phyloP scores from a whole-genome alignment of 2,888 invertebrate genomes.

The Polyploca ridens region DNA sequence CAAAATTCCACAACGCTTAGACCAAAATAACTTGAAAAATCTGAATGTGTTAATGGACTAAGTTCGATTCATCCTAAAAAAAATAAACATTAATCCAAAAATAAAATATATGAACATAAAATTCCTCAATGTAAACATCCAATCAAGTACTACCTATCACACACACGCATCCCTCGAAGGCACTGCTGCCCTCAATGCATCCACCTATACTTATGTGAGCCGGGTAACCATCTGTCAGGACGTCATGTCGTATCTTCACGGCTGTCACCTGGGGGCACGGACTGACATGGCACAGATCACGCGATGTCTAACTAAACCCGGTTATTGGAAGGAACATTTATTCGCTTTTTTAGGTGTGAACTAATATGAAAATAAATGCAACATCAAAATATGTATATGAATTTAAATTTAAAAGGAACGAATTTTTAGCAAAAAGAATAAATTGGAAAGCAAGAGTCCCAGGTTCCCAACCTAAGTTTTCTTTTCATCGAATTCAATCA shows the following conservation, averaged over 20 bases:
- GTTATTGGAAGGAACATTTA: constrained; percentile 23
- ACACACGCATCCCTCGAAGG: constrained; percentile 2
- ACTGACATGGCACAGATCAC: constrained; percentile 21
- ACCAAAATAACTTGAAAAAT: background rate
- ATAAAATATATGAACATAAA: background rate
- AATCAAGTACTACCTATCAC: constrained; percentile 7
- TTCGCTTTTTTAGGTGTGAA: background rate
- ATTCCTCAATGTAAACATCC: background rate
- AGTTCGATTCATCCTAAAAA: too few species aligned
- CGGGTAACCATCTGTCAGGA: constrained; percentile 32
- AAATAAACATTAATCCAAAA: too few species aligned
- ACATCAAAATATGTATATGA: background rate
- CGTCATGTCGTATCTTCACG: constrained; percentile 48
- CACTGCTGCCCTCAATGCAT: constrained; percentile 12
- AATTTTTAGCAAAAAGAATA: too few species aligned
- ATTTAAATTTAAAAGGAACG: background rate
- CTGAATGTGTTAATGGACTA: background rate
- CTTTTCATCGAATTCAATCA: too few species aligned
- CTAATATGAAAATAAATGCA: too few species aligned
- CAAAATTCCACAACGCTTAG: too few species aligned
- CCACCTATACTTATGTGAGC: constrained; percentile 24
- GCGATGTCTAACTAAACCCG: constrained; percentile 42
- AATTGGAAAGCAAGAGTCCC: too few species aligned
- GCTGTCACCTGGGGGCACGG: constrained; percentile 47
- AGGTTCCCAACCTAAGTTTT: too few species aligned